Conservation (phyloP, 2,888 invertebrate species). For the Drosophila nigricruria region DNA sequence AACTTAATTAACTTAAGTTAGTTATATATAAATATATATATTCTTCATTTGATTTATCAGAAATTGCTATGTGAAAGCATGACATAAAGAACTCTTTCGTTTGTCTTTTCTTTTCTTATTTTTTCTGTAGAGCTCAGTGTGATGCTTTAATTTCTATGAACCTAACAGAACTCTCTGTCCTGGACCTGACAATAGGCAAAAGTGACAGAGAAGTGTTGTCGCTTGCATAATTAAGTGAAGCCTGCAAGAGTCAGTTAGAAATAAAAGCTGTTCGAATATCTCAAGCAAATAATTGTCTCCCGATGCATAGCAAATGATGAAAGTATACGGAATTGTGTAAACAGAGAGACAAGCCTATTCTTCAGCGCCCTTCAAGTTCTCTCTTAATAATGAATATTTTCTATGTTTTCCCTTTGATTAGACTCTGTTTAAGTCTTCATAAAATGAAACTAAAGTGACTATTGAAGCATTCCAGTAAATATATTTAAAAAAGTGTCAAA, state of each 20-base stretch:
- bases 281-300: neutral
- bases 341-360: too few species aligned
- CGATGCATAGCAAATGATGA: neutral
- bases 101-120: too few species aligned
- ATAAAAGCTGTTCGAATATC: neutral
- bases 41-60: neutral
- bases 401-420: neutral
- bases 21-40: neutral
- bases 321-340: neutral
- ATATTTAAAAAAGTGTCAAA: neutral
- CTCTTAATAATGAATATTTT: neutral
- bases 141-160: neutral
- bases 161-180: neutral
- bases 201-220: neutral
- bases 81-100: neutral
- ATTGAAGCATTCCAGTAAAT: neutral
- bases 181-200: neutral
- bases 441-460: too few species aligned
- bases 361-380: neutral
- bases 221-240: slow-evolving; percentile 1
- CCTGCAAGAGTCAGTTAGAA: neutral
- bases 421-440: too few species aligned
- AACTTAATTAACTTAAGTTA: neutral
- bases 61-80: neutral
- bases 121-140: neutral